Evolutionary conservation across 2,113 vertebrate species (phyloP).

Genomic region (Ophiodon elongatus): DNA sequence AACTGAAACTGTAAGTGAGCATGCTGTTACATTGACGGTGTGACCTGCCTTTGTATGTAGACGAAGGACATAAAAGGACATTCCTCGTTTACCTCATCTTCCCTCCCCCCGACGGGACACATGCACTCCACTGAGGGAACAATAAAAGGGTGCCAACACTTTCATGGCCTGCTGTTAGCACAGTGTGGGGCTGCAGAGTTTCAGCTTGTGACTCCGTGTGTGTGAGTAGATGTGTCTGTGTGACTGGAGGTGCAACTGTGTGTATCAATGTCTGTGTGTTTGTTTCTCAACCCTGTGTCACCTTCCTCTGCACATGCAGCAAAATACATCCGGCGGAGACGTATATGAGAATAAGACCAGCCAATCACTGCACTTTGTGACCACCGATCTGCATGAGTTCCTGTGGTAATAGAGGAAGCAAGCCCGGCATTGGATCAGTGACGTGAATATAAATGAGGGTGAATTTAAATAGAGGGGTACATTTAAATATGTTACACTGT

Average conservation of each 20-base stretch:
- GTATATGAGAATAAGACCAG: slow-evolving; percentile 64
- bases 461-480: slow-evolving; percentile 69
- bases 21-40: neutral
- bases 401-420: slow-evolving; percentile 49
- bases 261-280: slow-evolving; percentile 53
- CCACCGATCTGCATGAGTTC: slow-evolving; percentile 69
- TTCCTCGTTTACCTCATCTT: slow-evolving; percentile 1
- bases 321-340: slow-evolving; percentile 38
- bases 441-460: slow-evolving; percentile 72
- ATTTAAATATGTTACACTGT: slow-evolving; percentile 60
- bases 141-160: slow-evolving; percentile 3
- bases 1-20: neutral
- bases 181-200: neutral
- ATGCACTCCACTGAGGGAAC: slow-evolving; percentile 22
- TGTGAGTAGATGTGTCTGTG: slow-evolving; percentile 1
- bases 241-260: slow-evolving; percentile 4
- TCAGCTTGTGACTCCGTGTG: neutral
- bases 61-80: neutral
- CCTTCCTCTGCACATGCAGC: slow-evolving; percentile 23
- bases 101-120: neutral
- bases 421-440: slow-evolving; percentile 44
- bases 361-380: slow-evolving; percentile 59
- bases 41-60: neutral
- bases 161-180: slow-evolving; percentile 2
- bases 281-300: slow-evolving; percentile 17